Percentiles rank a stretch among this genome's conserved stretches.
Evolutionary conservation across 2,113 vertebrate species (phyloP).

Genomic region (Tringa solitaria): DNA sequence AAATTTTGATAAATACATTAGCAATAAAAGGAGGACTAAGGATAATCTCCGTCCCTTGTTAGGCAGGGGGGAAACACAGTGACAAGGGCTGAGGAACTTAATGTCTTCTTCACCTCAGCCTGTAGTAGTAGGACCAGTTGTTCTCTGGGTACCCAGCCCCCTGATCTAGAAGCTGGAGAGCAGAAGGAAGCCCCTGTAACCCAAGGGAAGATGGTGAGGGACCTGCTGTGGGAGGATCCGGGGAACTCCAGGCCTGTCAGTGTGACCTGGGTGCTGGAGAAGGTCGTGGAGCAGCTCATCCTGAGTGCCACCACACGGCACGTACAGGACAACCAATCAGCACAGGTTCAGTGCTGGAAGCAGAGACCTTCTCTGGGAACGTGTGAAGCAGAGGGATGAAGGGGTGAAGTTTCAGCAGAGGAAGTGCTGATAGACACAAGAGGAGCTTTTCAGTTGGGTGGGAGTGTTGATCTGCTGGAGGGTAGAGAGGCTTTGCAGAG

Average conservation of each 20-base stretch:
- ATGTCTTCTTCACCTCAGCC: not conserved
- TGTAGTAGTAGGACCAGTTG: not conserved
- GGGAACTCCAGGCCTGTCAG: not conserved
- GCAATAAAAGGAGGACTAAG: not conserved
- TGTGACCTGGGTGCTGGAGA: not conserved
- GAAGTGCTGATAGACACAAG: not conserved
- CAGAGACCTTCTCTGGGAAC: not conserved
- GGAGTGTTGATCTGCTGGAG: too few relatives aligned
- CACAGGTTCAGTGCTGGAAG: not conserved
- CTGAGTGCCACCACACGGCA: not conserved
- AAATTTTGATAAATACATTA: not conserved
- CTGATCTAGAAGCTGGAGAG: not conserved
- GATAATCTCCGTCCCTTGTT: not conserved
- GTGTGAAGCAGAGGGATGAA: not conserved
- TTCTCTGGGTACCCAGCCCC: not conserved
- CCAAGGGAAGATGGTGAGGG: not conserved
- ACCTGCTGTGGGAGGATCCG: not conserved
- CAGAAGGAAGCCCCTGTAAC: not conserved
- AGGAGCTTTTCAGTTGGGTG: not conserved
- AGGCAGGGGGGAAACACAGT: not conserved
- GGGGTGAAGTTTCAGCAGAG: not conserved
- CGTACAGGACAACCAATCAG: not conserved
- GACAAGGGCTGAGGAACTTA: not conserved
- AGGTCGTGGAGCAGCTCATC: not conserved
- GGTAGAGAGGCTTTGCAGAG: too few relatives aligned